Evolutionary conservation across 1,140 invertebrate species (phyloP), one percentile per base, ranked within the genome.

Genomic region (Drosophila elegans): DNA sequence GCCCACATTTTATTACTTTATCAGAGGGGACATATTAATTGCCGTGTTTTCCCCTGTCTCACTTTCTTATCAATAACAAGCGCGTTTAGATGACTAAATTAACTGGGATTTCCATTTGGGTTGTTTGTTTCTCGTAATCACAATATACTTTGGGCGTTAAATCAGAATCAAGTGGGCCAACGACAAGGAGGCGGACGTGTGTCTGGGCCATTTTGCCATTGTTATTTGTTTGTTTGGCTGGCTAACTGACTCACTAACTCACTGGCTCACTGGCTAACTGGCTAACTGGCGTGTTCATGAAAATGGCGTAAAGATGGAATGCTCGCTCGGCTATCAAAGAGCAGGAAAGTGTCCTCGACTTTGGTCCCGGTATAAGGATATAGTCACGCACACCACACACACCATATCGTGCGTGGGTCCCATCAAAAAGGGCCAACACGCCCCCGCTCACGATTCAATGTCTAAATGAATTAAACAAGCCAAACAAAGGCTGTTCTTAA

Each of bases 51-150:
- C 2, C 49, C 9, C 9, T 55, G 21, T 61, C 10, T 45, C 21
- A 51, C 44, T 74, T 39, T 62, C 62, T 78, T 85, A 88, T 88
- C 74, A 55, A 69, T 79, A 83, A 80, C 72, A 74, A 66, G 82
- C 54, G 61, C 68, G 77, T 86, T 77, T 86, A 74, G 82, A 84
- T 89, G 84, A 66, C 84, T 84, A 80, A 88, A 88, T 88, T 89
- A 88, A 89, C 68, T 77, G 56, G 54, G 34, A 71, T 72, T 72
- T 71, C 27, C 64, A 72, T 71, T 25, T 10, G 53, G 39, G 68
- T 71, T 34, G 48, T 49, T 49, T 49, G 48, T 34, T 49, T 64
- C 52, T 62, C 62, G 53, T 57, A 78, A 66, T 63, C 59, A 83
- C 62, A 21, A 21, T 45, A 67, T 29, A 74, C 45, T 56, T 21